phyloP scores from a whole-genome alignment of 2,113 vertebrate species.

The Australoheros scitulus region DNA sequence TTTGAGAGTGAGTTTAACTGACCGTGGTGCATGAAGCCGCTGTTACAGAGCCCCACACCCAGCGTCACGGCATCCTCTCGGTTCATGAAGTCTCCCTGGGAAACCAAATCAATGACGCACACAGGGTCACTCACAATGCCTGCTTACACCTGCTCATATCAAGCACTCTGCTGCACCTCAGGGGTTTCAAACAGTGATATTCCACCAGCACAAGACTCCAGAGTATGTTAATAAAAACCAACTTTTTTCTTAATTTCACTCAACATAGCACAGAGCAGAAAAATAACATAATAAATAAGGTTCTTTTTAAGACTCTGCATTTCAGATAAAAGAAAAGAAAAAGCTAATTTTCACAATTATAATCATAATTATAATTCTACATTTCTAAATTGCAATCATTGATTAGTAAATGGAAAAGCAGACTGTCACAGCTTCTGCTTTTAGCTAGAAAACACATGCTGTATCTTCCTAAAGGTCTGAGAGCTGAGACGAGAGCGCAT shows the following conservation, averaged over 20 bases:
- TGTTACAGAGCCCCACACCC: slow-evolving; percentile 97
- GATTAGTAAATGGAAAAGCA: not conserved
- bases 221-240: not conserved
- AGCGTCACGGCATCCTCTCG: slow-evolving; percentile 95
- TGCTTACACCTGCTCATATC: slow-evolving; percentile 47
- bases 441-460: not conserved
- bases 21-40: slow-evolving; percentile 99
- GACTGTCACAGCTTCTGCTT: not conserved
- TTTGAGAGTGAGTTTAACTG: slow-evolving; percentile 59
- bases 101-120: slow-evolving; percentile 69
- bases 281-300: not conserved
- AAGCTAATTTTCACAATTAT: not conserved
- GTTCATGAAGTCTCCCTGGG: slow-evolving; percentile 93
- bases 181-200: not conserved
- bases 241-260: not conserved
- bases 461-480: not conserved
- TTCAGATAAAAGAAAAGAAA: not conserved
- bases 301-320: not conserved
- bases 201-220: not conserved
- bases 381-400: not conserved
- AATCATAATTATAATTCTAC: not conserved
- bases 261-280: not conserved
- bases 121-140: slow-evolving; percentile 51
- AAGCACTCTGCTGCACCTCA: slow-evolving; percentile 6
- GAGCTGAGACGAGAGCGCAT: not conserved